phyloP scores from a whole-genome alignment of 2,888 invertebrate species.

The Epinotia nisella region DNA sequence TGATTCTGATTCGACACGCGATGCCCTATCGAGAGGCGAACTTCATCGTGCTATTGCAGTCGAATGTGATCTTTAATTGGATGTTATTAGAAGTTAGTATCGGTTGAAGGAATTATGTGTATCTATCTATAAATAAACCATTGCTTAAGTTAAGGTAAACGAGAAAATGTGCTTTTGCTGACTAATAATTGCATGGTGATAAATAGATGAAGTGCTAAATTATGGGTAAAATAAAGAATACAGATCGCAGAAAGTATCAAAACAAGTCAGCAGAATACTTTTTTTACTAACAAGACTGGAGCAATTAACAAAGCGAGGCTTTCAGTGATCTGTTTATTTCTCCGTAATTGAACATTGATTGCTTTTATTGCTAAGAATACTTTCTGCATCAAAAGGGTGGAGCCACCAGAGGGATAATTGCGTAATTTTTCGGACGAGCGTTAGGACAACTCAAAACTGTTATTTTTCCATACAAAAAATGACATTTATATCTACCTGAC shows the following conservation, averaged over 20 bases:
- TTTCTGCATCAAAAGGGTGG: background rate
- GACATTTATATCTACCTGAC: too few relatives aligned
- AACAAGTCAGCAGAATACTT: background rate
- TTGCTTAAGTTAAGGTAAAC: background rate
- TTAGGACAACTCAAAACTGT: too few relatives aligned
- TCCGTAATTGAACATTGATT: background rate
- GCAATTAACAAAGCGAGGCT: background rate
- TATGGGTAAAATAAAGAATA: background rate
- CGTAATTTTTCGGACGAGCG: too few relatives aligned
- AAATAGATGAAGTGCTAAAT: background rate
- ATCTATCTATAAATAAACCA: constrained; percentile 12
- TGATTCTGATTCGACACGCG: constrained; percentile 37
- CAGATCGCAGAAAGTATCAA: background rate
- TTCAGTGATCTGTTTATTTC: background rate
- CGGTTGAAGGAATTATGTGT: background rate
- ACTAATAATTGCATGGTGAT: background rate
- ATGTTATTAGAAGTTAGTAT: background rate
- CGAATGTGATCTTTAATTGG: constrained; percentile 5
- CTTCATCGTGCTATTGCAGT: background rate
- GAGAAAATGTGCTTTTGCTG: background rate
- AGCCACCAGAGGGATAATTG: too few relatives aligned
- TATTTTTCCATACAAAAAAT: too few relatives aligned
- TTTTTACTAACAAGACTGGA: background rate
- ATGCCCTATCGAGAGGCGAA: constrained; percentile 25
- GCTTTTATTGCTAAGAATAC: background rate